Evolutionary conservation across 2,888 invertebrate species (phyloP).

Genomic region (Stratiomys singularior): DNA sequence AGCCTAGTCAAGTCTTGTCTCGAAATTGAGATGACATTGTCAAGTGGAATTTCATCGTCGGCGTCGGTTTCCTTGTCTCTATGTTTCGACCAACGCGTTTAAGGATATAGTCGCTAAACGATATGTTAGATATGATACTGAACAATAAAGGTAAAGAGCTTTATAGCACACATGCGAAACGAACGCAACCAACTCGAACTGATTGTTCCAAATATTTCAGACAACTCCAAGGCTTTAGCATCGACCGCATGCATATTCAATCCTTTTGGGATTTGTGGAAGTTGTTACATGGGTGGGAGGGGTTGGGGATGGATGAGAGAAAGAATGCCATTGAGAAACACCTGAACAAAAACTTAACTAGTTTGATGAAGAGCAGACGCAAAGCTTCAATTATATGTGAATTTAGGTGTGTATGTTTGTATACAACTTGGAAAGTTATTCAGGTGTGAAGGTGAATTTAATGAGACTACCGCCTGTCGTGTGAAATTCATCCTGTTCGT

Average conservation of each 20-base stretch:
- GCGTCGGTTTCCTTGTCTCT: background rate
- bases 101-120: constrained; percentile 13
- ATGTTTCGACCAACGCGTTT: background rate
- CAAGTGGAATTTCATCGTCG: constrained; percentile 3
- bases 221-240: background rate
- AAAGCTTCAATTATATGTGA: background rate
- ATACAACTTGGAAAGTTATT: background rate
- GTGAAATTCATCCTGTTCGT: background rate
- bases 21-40: constrained; percentile 33
- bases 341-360: background rate
- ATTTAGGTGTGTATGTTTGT: background rate
- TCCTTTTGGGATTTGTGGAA: constrained; percentile 7
- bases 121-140: background rate
- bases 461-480: background rate
- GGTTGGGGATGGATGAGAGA: no score
- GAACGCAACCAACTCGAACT: background rate
- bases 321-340: no score
- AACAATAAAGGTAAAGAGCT: constrained; percentile 14
- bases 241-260: background rate
- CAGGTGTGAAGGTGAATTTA: background rate
- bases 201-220: background rate
- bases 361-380: background rate
- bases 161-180: constrained; percentile 14
- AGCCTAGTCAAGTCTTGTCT: background rate
- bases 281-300: no score